A percentile compares a stretch with the other conserved stretches of the same genome.
Evolutionary conservation across 2,797 vertebrate species (phyloP).

Genomic region (Gymnodraco acuticeps): DNA sequence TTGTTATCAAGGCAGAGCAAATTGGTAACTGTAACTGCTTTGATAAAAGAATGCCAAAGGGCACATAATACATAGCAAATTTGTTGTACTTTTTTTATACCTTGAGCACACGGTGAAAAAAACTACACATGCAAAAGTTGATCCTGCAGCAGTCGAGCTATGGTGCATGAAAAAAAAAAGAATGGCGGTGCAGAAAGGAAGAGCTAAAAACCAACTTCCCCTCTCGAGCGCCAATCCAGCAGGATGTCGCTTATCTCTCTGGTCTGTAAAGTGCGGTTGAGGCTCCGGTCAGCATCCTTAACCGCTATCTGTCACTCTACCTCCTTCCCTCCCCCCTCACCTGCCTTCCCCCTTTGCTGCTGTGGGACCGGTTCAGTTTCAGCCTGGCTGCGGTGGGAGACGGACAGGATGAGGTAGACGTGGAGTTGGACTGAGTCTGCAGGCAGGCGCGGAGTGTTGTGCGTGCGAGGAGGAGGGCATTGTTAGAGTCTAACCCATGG

Average conservation of each 20-base stretch:
- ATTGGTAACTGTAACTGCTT: slow-evolving; percentile 66
- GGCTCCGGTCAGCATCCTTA: slow-evolving; percentile 76
- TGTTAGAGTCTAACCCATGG: slow-evolving; percentile 70
- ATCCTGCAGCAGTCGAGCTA: slow-evolving; percentile 15
- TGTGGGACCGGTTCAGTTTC: slow-evolving; percentile 69
- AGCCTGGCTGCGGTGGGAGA: slow-evolving; percentile 63
- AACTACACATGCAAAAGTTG: slow-evolving; percentile 5
- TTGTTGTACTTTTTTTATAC: slow-evolving; percentile 18
- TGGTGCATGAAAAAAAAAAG: slow-evolving; percentile 24
- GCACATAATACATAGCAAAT: slow-evolving; percentile 37
- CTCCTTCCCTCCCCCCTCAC: slow-evolving; percentile 39
- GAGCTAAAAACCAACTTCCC: slow-evolving; percentile 19
- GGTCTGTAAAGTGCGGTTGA: slow-evolving; percentile 71
- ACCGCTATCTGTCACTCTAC: slow-evolving; percentile 71
- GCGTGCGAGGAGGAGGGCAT: slow-evolving; percentile 23
- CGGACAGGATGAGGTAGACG: slow-evolving; percentile 59
- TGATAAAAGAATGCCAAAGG: slow-evolving; percentile 68
- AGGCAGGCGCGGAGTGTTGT: slow-evolving; percentile 26
- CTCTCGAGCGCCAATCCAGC: slow-evolving; percentile 45
- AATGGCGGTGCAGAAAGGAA: slow-evolving; percentile 32
- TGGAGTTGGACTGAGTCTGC: slow-evolving; percentile 59
- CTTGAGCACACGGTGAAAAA: slow-evolving; percentile 24
- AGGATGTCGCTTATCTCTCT: slow-evolving; percentile 74
- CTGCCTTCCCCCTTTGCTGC: slow-evolving; percentile 45
- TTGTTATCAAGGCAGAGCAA: slow-evolving; percentile 73